Conservation (phyloP, 2,113 vertebrate genomes). For the Scolopax mira region DNA sequence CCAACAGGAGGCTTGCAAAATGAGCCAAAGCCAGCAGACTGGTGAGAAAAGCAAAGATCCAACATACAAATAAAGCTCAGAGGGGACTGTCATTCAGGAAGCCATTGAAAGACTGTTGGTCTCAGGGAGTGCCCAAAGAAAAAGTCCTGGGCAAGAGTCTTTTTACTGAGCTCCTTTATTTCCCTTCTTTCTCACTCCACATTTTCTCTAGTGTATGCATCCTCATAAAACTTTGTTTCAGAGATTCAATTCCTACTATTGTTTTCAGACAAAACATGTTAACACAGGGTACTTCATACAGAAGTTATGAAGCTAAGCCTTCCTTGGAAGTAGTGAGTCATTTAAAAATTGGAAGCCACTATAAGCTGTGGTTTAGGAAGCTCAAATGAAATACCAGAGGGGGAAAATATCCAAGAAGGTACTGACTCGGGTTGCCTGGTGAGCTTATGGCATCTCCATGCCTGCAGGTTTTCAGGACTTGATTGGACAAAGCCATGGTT, state of each 20-base stretch:
- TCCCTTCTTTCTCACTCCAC: neutral
- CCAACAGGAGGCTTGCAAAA: neutral
- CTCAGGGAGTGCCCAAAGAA: neutral
- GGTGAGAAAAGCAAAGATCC: neutral
- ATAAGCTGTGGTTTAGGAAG: neutral
- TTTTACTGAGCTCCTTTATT: neutral
- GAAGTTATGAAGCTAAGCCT: neutral
- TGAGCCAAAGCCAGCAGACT: neutral
- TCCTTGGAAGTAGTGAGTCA: neutral
- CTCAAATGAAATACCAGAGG: neutral
- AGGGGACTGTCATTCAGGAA: neutral
- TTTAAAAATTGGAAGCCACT: neutral
- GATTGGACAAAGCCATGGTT: neutral
- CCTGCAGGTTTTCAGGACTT: neutral
- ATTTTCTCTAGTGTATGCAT: neutral
- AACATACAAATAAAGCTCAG: neutral
- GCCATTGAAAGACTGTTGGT: neutral
- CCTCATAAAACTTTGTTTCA: neutral
- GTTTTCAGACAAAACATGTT: neutral
- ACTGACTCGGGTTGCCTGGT: neutral
- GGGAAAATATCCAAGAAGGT: neutral
- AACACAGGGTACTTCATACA: neutral
- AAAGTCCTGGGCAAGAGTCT: neutral
- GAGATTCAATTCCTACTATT: neutral
- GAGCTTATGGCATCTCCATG: neutral